These are phyloP conservation scores for Agriopis leucophaearia DNA, from an alignment of 2,888 invertebrate species.

Conservation along the genomic window DNA sequence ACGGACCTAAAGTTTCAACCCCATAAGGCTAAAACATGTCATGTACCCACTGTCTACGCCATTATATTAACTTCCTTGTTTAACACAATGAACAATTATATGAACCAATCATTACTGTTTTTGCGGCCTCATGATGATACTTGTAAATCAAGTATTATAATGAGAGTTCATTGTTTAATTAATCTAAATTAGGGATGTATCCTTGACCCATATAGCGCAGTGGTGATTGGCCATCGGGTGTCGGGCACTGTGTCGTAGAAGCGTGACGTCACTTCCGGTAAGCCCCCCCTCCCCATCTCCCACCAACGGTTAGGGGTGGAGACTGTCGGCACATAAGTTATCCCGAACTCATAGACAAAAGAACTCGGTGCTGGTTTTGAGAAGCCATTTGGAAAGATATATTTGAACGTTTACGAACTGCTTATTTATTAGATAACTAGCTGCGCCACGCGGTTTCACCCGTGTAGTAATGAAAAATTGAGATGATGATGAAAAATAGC, in stretches of 20 bases:
- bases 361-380: too few species aligned
- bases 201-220: constrained; percentile 39
- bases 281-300: neutral
- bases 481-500: too few species aligned
- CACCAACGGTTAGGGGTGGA: constrained; percentile 8
- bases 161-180: constrained; percentile 8
- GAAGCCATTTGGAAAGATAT: too few species aligned
- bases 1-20: too few species aligned
- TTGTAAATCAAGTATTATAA: constrained; percentile 2
- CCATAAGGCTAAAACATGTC: too few species aligned
- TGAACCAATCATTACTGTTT: constrained; percentile 1
- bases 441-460: too few species aligned
- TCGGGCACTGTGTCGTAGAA: constrained; percentile 38
- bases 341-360: constrained; percentile 44
- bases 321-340: constrained; percentile 41
- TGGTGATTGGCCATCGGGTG: constrained; percentile 32
- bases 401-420: too few species aligned
- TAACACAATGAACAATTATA: constrained; percentile 7
- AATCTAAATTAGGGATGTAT: constrained; percentile 34
- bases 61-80: constrained; percentile 1
- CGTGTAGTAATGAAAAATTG: too few species aligned
- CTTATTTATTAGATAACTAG: too few species aligned
- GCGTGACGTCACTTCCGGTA: constrained; percentile 19
- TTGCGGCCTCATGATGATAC: constrained; percentile 2
- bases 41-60: too few species aligned